Conservation (phyloP, 2,888 invertebrate species). For the Andrena bucephala region DNA sequence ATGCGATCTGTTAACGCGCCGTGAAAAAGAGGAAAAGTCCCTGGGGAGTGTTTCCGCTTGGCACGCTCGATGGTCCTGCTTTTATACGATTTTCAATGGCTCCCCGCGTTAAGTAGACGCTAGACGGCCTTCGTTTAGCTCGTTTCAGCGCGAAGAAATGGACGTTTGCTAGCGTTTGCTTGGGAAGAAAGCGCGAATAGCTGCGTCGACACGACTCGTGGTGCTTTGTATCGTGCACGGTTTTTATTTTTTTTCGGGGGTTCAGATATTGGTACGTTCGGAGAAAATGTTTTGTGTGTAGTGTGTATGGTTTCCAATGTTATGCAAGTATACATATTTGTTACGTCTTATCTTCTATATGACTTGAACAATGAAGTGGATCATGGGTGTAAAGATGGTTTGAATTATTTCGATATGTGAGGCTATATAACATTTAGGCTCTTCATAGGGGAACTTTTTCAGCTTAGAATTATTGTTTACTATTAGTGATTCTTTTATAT, state of each 20-base stretch:
- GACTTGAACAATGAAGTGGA: no score
- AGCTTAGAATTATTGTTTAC: no score
- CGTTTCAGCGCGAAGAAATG: conserved; percentile 12
- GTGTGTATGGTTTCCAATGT: no score
- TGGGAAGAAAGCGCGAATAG: conserved; percentile 12
- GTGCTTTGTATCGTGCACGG: neutral
- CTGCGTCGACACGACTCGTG: neutral
- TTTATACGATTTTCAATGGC: conserved; percentile 41
- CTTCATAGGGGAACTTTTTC: no score
- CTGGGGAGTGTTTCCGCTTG: conserved; percentile 43
- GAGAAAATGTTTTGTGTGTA: neutral
- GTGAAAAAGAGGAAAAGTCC: conserved; percentile 58
- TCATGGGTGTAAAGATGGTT: no score
- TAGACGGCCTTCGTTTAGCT: conserved; percentile 21
- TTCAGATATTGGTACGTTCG: neutral
- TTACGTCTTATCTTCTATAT: no score
- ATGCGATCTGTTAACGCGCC: conserved; percentile 71
- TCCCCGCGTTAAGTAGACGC: conserved; percentile 34
- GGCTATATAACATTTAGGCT: no score
- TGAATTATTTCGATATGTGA: no score
- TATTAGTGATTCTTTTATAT: no score
- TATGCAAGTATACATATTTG: no score
- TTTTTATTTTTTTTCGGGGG: neutral
- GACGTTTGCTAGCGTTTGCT: conserved; percentile 12
- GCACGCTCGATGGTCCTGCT: conserved; percentile 29